Evolutionary conservation across 2,113 vertebrate species (phyloP).

Genomic region (Apus apus): DNA sequence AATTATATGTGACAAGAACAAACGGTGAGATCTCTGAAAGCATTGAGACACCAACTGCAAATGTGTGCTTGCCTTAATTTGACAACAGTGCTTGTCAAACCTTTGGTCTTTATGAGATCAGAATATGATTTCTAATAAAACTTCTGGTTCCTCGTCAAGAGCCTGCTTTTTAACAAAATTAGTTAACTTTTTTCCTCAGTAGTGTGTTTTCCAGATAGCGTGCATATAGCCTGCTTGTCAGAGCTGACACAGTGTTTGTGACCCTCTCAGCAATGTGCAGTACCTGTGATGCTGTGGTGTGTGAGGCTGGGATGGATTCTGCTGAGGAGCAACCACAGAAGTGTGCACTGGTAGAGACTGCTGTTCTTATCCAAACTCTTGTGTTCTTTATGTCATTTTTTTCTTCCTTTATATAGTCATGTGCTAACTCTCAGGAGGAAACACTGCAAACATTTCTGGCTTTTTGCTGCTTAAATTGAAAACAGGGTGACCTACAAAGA

Average conservation of each 20-base stretch:
- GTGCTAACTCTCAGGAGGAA: not conserved
- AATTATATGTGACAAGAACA: not conserved
- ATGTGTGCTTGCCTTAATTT: not conserved
- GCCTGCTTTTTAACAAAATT: not conserved
- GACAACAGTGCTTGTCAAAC: not conserved
- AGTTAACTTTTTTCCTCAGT: not conserved
- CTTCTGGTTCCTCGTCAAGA: not conserved
- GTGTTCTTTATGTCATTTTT: not conserved
- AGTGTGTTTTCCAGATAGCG: not conserved
- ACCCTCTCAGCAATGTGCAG: rapidly evolving
- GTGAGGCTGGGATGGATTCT: not conserved
- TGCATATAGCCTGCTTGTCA: not conserved
- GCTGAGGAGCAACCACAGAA: not conserved
- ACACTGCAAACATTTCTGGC: not conserved
- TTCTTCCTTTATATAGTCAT: not conserved
- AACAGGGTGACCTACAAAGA: not conserved
- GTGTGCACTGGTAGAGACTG: not conserved
- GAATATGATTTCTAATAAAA: not conserved
- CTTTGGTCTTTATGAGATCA: not conserved
- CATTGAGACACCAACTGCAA: not conserved
- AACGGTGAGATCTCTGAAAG: not conserved
- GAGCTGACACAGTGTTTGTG: not conserved
- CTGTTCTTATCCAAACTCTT: not conserved
- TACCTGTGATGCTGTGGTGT: not conserved
- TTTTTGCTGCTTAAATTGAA: conserved; percentile 10